Conservation (phyloP, 2,888 invertebrate genomes). For the Andrena trimmerana region DNA sequence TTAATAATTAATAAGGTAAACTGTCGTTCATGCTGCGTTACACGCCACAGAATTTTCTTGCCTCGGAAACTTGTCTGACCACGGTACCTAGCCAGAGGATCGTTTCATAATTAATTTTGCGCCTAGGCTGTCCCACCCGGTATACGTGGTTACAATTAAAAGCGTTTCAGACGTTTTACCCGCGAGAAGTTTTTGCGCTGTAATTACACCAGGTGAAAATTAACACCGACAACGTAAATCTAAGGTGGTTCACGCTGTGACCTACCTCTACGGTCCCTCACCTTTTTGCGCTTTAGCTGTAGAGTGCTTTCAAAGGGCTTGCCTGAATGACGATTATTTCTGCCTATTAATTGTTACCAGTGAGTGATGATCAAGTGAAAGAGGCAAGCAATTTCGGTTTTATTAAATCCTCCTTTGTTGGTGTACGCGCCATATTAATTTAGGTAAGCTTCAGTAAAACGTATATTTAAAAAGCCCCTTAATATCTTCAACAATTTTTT, state of each 20-base stretch:
- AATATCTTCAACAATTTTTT: too few relatives aligned
- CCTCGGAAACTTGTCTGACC: slow-evolving; percentile 33
- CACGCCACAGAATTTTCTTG: slow-evolving; percentile 22
- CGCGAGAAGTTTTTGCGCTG: slow-evolving; percentile 30
- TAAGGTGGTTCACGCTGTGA: slow-evolving; percentile 16
- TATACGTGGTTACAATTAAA: slow-evolving; percentile 38
- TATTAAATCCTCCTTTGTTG: too few relatives aligned
- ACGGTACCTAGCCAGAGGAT: slow-evolving; percentile 24
- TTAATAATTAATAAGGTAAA: slow-evolving; percentile 36
- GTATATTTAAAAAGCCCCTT: too few relatives aligned
- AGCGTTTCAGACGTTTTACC: slow-evolving; percentile 32
- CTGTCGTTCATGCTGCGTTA: slow-evolving; percentile 16
- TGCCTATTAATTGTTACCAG: background rate
- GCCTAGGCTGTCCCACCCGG: slow-evolving; percentile 19
- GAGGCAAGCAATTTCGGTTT: background rate
- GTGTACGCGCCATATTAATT: too few relatives aligned
- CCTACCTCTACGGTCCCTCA: background rate
- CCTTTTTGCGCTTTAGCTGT: background rate
- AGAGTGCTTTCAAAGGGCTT: background rate
- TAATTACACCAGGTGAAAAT: slow-evolving; percentile 40
- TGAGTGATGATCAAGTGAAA: background rate
- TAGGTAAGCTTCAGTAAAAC: too few relatives aligned
- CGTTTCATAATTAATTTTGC: slow-evolving; percentile 58
- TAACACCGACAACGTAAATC: slow-evolving; percentile 41
- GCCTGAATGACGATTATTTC: background rate